Evolutionary conservation across 2,888 invertebrate genomes (phyloP).

Genomic region (Dryocosmus kuriphilus): DNA sequence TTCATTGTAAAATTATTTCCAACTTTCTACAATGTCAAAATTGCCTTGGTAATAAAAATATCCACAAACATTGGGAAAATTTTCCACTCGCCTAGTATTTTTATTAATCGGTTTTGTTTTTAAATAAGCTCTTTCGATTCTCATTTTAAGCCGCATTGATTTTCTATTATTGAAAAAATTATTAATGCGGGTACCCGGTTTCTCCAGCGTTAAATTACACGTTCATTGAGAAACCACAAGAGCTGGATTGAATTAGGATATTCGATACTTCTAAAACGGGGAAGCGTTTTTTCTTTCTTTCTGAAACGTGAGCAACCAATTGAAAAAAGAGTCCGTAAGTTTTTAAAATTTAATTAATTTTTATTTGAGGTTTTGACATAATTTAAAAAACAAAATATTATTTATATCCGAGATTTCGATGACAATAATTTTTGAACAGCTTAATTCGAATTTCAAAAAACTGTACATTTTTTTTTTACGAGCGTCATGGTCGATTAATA

Average conservation of each 20-base stretch:
- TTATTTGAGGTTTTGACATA: too few species aligned
- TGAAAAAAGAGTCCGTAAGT: neutral
- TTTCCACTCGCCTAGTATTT: too few species aligned
- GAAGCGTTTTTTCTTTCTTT: neutral
- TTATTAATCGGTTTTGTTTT: too few species aligned
- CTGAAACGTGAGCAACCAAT: neutral
- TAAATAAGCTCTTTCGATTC: neutral
- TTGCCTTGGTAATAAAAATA: too few species aligned
- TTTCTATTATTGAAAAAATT: neutral
- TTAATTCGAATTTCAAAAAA: neutral
- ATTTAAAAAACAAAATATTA: too few species aligned
- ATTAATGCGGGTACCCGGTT: slow-evolving; percentile 10
- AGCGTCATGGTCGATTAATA: slow-evolving; percentile 23
- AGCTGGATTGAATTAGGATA: slow-evolving; percentile 11
- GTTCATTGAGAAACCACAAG: slow-evolving; percentile 6
- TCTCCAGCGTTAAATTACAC: neutral
- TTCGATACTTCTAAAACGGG: neutral
- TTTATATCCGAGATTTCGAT: too few species aligned
- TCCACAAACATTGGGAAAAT: too few species aligned
- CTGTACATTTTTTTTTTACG: neutral
- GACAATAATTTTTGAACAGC: too few species aligned
- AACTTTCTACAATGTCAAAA: too few species aligned
- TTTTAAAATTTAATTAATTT: neutral
- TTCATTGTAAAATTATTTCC: too few species aligned
- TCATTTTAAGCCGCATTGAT: neutral